These are phyloP conservation scores for Cynopterus sphinx DNA, from an alignment of 2,797 vertebrate genomes.

Conservation along the genomic window DNA sequence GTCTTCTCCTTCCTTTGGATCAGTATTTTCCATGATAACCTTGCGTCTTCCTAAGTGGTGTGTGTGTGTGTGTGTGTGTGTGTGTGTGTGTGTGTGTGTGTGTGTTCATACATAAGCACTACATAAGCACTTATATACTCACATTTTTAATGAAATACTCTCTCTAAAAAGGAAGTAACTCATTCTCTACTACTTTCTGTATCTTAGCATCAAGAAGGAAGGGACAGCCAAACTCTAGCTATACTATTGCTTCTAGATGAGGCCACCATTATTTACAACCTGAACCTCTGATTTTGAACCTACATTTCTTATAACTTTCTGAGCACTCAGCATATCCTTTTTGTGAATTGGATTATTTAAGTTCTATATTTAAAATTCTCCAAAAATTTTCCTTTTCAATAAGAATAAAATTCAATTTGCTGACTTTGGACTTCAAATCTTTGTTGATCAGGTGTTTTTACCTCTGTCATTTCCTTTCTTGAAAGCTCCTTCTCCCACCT, in stretches of 20 bases:
- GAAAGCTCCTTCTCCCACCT: neutral
- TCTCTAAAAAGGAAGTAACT: neutral
- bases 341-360: neutral
- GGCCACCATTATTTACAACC: neutral
- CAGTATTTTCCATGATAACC: neutral
- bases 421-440: conserved; percentile 3
- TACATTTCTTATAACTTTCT: neutral
- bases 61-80: neutral
- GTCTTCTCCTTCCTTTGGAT: neutral
- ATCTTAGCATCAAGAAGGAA: neutral
- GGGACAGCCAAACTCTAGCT: neutral
- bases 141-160: neutral
- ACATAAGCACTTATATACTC: neutral
- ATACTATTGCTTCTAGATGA: neutral
- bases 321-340: neutral
- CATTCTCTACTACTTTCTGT: neutral
- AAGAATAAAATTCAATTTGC: neutral
- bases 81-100: neutral
- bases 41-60: neutral
- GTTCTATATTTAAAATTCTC: conserved; percentile 17
- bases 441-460: neutral
- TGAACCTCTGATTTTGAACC: neutral
- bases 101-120: neutral
- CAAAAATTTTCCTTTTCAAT: neutral
- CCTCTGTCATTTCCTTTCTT: neutral